Evolutionary conservation across 2,888 invertebrate species (phyloP), one percentile per base, ranked within the genome.

Genomic region (Brachycybe producta): DNA sequence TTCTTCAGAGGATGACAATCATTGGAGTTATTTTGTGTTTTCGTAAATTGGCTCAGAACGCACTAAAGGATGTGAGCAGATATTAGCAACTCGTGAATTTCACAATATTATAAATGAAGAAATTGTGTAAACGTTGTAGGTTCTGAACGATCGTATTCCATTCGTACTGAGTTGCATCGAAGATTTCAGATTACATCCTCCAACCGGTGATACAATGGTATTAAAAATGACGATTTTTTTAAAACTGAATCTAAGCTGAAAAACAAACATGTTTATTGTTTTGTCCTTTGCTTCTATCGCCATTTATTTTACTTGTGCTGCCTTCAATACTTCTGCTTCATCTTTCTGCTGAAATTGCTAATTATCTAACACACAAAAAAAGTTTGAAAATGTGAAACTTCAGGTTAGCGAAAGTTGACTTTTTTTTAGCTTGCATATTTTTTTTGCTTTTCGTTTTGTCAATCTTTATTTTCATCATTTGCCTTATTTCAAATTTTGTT

Each of bases 21-120:
- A 87, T 98, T 59, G 98, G 98, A 3, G 95, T 98, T 1, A 92
- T 98, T 57, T 73, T 98, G 59, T 86, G 91, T 62, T 99, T 99
- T 69, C 77, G 95, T 19, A 84, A 88, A 65, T 75, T 98, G 48
- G 81, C 94, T 0, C 95, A 95, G 64, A 85, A 90, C 56, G 92
- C 97, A 4, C 71, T 99, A 27, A 79, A 88, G 45, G 94, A 94
- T 69, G 91, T 91, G 51, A 55, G 60, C n/a, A n/a, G n/a, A n/a
- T n/a, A n/a, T n/a, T n/a, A 15, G n/a, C 30, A 41, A 51, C 21
- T n/a, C 13, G 15, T 52, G 1, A n/a, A n/a, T 24, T 27, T 8
- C 4, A 3, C n/a, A n/a, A n/a, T n/a, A n/a, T n/a, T n/a, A n/a
- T n/a, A n/a, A n/a, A n/a, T n/a, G n/a, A n/a, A n/a, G n/a, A n/a